Conservation (phyloP, 1,140 invertebrate genomes). For the Dufourea novaeangliae region DNA sequence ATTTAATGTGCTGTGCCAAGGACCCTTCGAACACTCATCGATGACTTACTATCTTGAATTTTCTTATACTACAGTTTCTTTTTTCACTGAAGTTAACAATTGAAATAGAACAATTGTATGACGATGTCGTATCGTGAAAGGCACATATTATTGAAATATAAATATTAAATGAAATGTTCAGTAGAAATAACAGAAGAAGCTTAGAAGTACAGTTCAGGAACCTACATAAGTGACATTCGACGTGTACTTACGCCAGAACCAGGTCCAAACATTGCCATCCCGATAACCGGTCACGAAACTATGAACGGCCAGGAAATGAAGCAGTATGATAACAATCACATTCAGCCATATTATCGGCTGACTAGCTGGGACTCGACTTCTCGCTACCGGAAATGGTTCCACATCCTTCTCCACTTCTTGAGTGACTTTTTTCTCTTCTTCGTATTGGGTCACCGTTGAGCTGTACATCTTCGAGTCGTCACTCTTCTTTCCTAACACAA, state of each 20-base stretch:
- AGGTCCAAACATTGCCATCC: conserved; percentile 72
- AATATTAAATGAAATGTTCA: too few species aligned
- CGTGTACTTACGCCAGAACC: conserved; percentile 74
- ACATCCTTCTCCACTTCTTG: conserved; percentile 28
- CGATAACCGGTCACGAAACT: conserved; percentile 58
- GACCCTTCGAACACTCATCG: too few species aligned
- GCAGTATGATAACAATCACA: conserved; percentile 69
- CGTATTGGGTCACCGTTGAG: conserved; percentile 72
- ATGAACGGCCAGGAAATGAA: conserved; percentile 72
- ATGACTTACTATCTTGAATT: too few species aligned
- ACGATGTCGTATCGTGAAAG: too few species aligned
- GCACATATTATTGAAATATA: too few species aligned
- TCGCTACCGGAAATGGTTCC: conserved; percentile 49
- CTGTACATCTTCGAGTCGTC: conserved; percentile 59
- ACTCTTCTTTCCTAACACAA: conserved; percentile 7
- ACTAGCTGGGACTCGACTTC: conserved; percentile 30
- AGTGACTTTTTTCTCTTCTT: conserved; percentile 54
- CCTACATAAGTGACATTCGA: not conserved
- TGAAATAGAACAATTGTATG: too few species aligned
- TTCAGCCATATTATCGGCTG: conserved; percentile 77
- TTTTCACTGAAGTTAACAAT: too few species aligned
- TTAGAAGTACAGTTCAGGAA: too few species aligned
- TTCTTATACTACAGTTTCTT: too few species aligned
- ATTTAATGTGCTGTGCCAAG: too few species aligned
- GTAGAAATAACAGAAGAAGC: too few species aligned